Evolutionary conservation across 2,888 invertebrate genomes (phyloP), one percentile per base, ranked within the genome.

Genomic region (Petrophora chlorosata): DNA sequence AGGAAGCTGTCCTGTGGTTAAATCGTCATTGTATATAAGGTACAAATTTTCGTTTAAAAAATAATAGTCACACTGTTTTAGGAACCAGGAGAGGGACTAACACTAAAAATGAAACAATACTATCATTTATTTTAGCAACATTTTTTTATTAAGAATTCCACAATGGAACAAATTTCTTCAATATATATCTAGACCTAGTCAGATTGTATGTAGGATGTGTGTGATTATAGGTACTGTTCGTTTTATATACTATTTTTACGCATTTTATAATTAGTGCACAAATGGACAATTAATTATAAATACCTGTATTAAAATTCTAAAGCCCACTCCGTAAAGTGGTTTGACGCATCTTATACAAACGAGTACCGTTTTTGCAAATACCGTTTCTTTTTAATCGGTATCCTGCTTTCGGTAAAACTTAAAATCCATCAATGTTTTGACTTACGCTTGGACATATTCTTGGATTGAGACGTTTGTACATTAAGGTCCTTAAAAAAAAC

Each of bases 61-160:
- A n/a, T n/a, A n/a, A n/a, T n/a, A n/a, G n/a, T n/a, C n/a, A n/a
- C n/a, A n/a, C n/a, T n/a, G n/a, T n/a, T n/a, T n/a, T 23, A 38
- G 16, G 16, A 12, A 28, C 17, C 29, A 17, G 17, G 7, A 10
- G 10, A 2, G 30, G 15, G 13, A 10, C 26, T 41, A 32, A 14
- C 25, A 22, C 22, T 45, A 56, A 1, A 61, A 81, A 82, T 81
- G 75, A 85, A 85, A 82, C 74, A 70, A 71, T 68, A 61, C 43
- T 33, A 52, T 44, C 30, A 42, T 33, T 65, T 81, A 86, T 86
- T 90, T 90, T 90, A 90, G 89, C 89, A 91, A 91, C 91, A 91
- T 89, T 91, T 91, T 88, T 90, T 91, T 90, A 90, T 90, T 90
- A 89, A 89, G 90, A 90, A 88, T 89, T 89, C 88, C 90, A 89